Conservation (phyloP, 2,888 invertebrate genomes). For the Drosophila crucigera region DNA sequence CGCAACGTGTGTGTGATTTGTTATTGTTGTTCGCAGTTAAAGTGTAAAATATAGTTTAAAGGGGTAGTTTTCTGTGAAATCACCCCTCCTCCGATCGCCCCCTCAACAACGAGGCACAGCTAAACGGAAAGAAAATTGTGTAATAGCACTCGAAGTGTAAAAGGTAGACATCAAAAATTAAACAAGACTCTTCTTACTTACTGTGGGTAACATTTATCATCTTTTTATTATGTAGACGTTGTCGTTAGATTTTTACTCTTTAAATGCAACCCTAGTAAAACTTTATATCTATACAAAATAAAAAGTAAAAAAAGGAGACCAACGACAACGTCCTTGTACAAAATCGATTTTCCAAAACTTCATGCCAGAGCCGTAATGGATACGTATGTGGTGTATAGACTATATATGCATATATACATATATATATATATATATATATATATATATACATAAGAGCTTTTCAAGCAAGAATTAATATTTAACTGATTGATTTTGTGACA, state of each 20-base stretch:
- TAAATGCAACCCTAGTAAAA: conserved; percentile 46
- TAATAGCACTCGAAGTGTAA: conserved; percentile 73
- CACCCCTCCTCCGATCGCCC: conserved; percentile 48
- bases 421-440: conserved; percentile 27
- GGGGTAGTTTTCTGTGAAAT: conserved; percentile 76
- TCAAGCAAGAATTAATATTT: conserved; percentile 14
- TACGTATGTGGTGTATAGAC: conserved; percentile 30
- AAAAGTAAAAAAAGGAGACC: conserved; percentile 25
- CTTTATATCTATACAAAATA: not conserved
- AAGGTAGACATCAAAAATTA: conserved; percentile 68
- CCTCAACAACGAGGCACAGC: conserved; percentile 47
- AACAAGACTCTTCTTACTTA: conserved; percentile 38
- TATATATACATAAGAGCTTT: conserved; percentile 13
- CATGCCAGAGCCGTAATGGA: conserved; percentile 73
- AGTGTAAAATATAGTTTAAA: conserved; percentile 68
- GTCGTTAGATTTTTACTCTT: conserved; percentile 21
- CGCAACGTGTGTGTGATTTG: conserved; percentile 72
- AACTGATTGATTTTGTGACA: conserved; percentile 16
- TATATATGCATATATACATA: conserved; percentile 13
- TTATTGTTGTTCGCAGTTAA: conserved; percentile 61
- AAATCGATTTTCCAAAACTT: conserved; percentile 83
- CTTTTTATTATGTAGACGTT: conserved; percentile 32
- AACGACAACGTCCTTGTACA: conserved; percentile 82
- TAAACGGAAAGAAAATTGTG: conserved; percentile 68
- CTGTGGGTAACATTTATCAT: conserved; percentile 12